Base-by-base conservation (phyloP, 1,140 invertebrate genomes). In the Arion vulgaris region DNA sequence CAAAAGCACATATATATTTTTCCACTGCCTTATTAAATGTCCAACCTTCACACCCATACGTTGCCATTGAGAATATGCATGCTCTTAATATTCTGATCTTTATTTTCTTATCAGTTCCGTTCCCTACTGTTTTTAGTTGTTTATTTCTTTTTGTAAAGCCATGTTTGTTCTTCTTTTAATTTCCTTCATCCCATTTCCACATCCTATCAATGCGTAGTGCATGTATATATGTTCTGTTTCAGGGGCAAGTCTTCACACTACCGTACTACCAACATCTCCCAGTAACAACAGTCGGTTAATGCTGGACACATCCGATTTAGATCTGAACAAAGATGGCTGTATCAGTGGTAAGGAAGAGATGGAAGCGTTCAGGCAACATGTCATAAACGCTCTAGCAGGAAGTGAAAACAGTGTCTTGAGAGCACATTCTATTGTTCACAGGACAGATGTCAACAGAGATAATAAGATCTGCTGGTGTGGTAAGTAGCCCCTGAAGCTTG, bases 401-500 rank as follows among this genome's bases (percentile, higher is more conserved):
- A 68, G 17, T 1, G 32, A 45, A 2, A 79, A 62, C 76, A 62
- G 53, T n/a, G 34, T 79, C 4, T 36, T 79, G 32, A n/a, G 36
- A 15, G 76, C 76, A 41, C 76, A 68, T 38, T 57, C 45, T 57
- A 79, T 68, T 32, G 76, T 79, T 36, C 57, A 66, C 39, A 62
- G 76, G 36, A 68, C 53, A 9, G 76, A 79, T 36, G 38, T 68
- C 17, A 79, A 79, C 76, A 79, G 51, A 68, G 76, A 79, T 26
- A 57, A 57, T 1, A 49, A 36, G 17, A 79, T 79, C 13, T 79
- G 76, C 36, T 79, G 76, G 76, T 79, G 76, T 79, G 76, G 76
- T 79, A 34, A 79, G 76, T 79, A 53, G 72, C 15, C 41, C 53
- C 53, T 49, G 9, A 49, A 19, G 19, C 19, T 49, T 49, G 19